These are phyloP conservation scores for Suillia variegata DNA, from an alignment of 2,888 invertebrate genomes.

Conservation along the genomic window DNA sequence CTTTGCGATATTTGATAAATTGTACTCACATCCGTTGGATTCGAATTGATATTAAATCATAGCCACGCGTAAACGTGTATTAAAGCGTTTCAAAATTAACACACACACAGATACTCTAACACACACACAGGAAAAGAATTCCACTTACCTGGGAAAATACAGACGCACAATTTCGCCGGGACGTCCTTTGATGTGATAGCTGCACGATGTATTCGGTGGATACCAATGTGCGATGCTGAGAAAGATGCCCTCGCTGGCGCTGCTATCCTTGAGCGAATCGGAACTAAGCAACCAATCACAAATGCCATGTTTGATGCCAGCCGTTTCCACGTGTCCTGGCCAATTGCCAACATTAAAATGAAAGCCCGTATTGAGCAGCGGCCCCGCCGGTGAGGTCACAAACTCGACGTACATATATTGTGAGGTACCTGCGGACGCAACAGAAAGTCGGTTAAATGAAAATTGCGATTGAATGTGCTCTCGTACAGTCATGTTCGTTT, in stretches of 20 bases:
- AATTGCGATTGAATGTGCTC: too few species aligned
- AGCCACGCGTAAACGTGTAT: too few species aligned
- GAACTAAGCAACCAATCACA: constrained; percentile 89
- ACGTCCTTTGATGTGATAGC: constrained; percentile 85
- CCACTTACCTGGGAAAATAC: constrained; percentile 80
- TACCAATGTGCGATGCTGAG: constrained; percentile 93
- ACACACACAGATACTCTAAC: too few species aligned
- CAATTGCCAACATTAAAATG: constrained; percentile 94
- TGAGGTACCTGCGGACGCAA: constrained; percentile 70
- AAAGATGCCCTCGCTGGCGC: constrained; percentile 87
- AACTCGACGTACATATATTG: constrained; percentile 88
- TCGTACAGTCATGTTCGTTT: too few species aligned
- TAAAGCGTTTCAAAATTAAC: background rate
- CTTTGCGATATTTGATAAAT: too few species aligned
- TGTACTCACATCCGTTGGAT: too few species aligned
- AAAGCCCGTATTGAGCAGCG: constrained; percentile 88
- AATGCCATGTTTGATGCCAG: constrained; percentile 82
- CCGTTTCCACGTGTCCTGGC: constrained; percentile 91
- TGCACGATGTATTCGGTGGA: constrained; percentile 90
- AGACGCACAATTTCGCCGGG: constrained; percentile 86
- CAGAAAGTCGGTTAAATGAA: background rate
- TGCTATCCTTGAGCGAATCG: constrained; percentile 76
- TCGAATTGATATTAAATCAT: too few species aligned
- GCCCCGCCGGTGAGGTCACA: constrained; percentile 87
- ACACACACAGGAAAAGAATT: background rate